Evolutionary conservation across 2,888 invertebrate genomes (phyloP), one percentile per base, ranked within the genome.

Genomic region (Drosophila rubida): DNA sequence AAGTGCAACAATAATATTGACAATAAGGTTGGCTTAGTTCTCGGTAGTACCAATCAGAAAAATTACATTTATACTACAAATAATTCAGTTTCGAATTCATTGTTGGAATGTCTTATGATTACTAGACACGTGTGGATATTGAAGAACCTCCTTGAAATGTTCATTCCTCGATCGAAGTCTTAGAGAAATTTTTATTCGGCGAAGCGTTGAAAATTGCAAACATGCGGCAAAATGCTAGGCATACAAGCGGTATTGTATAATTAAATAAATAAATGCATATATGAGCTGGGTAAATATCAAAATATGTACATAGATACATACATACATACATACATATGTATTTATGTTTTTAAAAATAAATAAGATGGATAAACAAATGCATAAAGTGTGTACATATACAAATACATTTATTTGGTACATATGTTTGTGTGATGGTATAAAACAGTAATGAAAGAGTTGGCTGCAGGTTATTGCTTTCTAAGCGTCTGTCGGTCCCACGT

Each of bases 191-290:
- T 41, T 19, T 13, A 25, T 23, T 53, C 30, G 16, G 27, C 27
- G n/a, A 41, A 53, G 51, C 51, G 14, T 53, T 8, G 30, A 53
- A 27, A 53, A 53, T 53, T 27, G 41, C 7, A 48, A 48, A 32
- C 8, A 13, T 2, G 39, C 19, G 39, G n/a, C 27, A 53, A 41
- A 41, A 53, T n/a, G 5, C 41, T 35, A 41, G 27, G 13, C 13
- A 53, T 27, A 53, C 41, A 53, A 53, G 27, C 13, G 25, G 13
- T 39, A n/a, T 41, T 30, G 41, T 19, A 53, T 27, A 41, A 19
- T 41, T 41, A 22, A 53, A 53, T 53, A 53, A 53, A 41, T 41
- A 41, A 41, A 27, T 53, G 41, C 19, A 41, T 41, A n/a, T 53
- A 41, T 53, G 51, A 53, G 6, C 13, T 53, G 41, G 11, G 30